phyloP scores from a whole-genome alignment of 2,888 invertebrate species.

The Agrochola lychnidis region DNA sequence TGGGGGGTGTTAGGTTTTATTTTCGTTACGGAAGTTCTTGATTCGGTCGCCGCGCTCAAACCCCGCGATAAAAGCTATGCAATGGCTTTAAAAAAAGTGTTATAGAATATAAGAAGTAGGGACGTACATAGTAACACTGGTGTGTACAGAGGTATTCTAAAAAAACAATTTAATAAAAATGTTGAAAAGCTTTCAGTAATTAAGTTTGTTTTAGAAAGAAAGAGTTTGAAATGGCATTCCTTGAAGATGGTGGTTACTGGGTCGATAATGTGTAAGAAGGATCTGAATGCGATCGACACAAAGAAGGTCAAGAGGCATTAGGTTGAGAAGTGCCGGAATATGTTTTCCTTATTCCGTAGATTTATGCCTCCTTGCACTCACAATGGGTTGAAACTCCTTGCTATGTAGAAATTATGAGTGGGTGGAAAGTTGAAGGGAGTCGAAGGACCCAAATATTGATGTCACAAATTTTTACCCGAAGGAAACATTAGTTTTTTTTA shows the following conservation, averaged over 20 bases:
- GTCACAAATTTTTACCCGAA: background rate
- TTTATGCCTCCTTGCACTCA: conserved; percentile 21
- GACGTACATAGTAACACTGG: background rate
- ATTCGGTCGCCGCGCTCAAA: too few relatives aligned
- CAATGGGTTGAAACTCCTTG: conserved; percentile 11
- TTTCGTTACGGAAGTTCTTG: too few relatives aligned
- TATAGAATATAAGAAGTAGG: background rate
- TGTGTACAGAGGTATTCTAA: background rate
- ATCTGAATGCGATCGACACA: conserved; percentile 31
- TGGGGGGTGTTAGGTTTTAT: too few relatives aligned
- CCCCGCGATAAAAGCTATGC: too few relatives aligned
- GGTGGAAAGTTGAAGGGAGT: background rate
- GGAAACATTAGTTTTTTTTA: background rate
- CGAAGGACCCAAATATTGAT: too few relatives aligned
- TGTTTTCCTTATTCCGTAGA: conserved; percentile 24
- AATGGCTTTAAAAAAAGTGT: too few relatives aligned
- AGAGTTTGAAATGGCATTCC: background rate
- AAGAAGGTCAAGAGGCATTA: conserved; percentile 8
- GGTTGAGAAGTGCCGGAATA: conserved; percentile 16
- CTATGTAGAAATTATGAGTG: conserved; percentile 1
- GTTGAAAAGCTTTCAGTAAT: background rate
- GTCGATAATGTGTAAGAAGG: conserved; percentile 9
- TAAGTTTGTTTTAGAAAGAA: background rate
- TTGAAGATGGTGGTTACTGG: background rate
- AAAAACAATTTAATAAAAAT: background rate